Conservation (phyloP, 2,113 vertebrate genomes). For the Phalacrocorax carbo region DNA sequence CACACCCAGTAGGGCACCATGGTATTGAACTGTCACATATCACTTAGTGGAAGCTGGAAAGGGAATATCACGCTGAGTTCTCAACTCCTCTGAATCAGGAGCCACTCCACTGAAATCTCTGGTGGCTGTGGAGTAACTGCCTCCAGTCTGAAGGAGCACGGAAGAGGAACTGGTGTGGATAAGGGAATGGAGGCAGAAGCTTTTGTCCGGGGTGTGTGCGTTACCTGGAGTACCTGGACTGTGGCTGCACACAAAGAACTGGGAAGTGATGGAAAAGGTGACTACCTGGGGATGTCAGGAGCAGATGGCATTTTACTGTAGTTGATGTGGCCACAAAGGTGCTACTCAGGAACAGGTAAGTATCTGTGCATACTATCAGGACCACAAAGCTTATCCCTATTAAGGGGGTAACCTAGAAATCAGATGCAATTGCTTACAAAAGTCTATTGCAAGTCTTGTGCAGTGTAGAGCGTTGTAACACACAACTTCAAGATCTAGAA, state of each 20-base stretch:
- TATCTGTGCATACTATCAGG: not conserved
- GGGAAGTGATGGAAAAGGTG: not conserved
- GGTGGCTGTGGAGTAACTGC: not conserved
- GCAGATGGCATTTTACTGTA: not conserved
- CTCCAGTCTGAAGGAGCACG: not conserved
- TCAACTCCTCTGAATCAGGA: not conserved
- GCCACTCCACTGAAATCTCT: not conserved
- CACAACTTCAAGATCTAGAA: not conserved
- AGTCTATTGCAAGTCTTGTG: not conserved
- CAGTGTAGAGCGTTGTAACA: not conserved
- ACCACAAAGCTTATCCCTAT: not conserved
- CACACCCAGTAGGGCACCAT: not conserved
- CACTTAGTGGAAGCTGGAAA: not conserved
- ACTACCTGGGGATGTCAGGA: not conserved
- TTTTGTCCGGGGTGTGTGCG: not conserved
- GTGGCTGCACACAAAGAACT: not conserved
- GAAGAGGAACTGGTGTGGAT: not conserved
- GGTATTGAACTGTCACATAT: not conserved
- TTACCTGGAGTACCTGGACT: not conserved
- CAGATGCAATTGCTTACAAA: not conserved
- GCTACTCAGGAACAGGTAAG: not conserved
- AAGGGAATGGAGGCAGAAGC: not conserved
- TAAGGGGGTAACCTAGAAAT: not conserved
- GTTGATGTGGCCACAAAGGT: not conserved
- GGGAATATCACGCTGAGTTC: not conserved